phyloP scores from a whole-genome alignment of 2,113 vertebrate species.

The Ageneiosus marmoratus region DNA sequence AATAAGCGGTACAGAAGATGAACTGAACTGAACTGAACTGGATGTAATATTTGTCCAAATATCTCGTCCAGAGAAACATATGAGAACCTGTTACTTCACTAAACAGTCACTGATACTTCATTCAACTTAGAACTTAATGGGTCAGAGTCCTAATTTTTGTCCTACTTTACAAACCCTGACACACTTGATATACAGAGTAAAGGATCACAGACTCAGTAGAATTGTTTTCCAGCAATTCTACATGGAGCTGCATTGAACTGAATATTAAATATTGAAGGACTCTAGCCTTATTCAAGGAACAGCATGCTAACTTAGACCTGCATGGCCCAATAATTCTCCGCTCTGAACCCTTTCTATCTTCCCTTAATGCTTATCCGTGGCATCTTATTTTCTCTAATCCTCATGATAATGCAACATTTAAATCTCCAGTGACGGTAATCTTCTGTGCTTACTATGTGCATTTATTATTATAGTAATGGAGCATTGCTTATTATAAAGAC shows the following conservation, averaged over 20 bases:
- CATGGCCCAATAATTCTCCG: conserved; percentile 28
- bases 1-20: no score
- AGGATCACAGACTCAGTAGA: background rate
- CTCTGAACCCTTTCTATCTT: conserved; percentile 24
- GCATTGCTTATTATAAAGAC: conserved; percentile 29
- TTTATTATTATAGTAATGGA: conserved; percentile 10
- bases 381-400: conserved; percentile 43
- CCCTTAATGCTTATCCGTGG: background rate
- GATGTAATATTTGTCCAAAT: background rate
- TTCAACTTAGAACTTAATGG: conserved; percentile 11
- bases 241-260: conserved; percentile 33
- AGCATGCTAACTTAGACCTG: background rate
- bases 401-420: conserved; percentile 44
- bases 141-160: conserved; percentile 32
- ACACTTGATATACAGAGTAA: conserved; percentile 22
- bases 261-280: conserved; percentile 23
- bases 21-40: no score
- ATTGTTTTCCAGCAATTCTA: conserved; percentile 12
- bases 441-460: conserved; percentile 6
- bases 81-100: background rate
- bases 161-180: conserved; percentile 42
- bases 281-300: conserved; percentile 27
- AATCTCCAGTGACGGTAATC: conserved; percentile 38
- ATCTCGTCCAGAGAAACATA: background rate
- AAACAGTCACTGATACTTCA: no score